A percentile compares a stretch with the other conserved stretches of the same genome.
Conservation (phyloP, 2,888 invertebrate genomes). For the Pasiphila rectangulata region DNA sequence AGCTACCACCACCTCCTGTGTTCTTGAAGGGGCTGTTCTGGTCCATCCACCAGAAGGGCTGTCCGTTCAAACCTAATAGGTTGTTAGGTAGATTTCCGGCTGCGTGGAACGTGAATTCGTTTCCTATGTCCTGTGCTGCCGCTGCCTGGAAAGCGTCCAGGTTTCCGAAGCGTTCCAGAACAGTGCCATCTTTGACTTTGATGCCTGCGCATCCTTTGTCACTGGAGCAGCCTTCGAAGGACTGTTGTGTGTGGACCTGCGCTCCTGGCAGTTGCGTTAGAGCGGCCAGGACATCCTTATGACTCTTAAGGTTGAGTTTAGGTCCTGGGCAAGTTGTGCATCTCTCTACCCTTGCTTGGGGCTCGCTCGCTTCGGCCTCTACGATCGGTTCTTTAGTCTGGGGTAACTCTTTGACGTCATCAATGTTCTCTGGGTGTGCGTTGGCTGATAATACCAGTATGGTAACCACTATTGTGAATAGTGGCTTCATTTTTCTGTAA, state of each 20-base stretch:
- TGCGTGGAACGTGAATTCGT: conserved; percentile 65
- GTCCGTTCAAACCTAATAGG: conserved; percentile 49
- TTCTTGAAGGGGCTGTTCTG: conserved; percentile 81
- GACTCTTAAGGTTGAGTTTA: conserved; percentile 50
- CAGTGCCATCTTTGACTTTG: conserved; percentile 69
- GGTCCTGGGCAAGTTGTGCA: conserved; percentile 56
- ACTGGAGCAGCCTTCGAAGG: conserved; percentile 66
- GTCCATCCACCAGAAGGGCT: conserved; percentile 83
- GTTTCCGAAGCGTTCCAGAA: conserved; percentile 68
- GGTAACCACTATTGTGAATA: conserved; percentile 65
- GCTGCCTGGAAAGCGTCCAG: conserved; percentile 62
- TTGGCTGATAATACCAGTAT: conserved; percentile 55
- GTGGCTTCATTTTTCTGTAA: conserved; percentile 77
- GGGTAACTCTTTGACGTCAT: conserved; percentile 58
- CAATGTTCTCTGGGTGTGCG: conserved; percentile 61
- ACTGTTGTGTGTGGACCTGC: conserved; percentile 67
- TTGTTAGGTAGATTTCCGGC: conserved; percentile 51
- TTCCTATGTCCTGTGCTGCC: conserved; percentile 48
- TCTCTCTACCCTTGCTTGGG: conserved; percentile 57
- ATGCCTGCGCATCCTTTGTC: conserved; percentile 73
- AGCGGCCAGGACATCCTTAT: conserved; percentile 54
- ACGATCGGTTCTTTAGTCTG: conserved; percentile 52
- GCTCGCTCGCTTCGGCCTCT: conserved; percentile 57
- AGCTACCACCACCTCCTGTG: conserved; percentile 49
- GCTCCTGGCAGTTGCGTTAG: conserved; percentile 57